These are phyloP conservation scores for Turritopsis rubra DNA, from an alignment of 30 jellyfish, hydroid and myxozoan genomes.

Conservation along the genomic window DNA sequence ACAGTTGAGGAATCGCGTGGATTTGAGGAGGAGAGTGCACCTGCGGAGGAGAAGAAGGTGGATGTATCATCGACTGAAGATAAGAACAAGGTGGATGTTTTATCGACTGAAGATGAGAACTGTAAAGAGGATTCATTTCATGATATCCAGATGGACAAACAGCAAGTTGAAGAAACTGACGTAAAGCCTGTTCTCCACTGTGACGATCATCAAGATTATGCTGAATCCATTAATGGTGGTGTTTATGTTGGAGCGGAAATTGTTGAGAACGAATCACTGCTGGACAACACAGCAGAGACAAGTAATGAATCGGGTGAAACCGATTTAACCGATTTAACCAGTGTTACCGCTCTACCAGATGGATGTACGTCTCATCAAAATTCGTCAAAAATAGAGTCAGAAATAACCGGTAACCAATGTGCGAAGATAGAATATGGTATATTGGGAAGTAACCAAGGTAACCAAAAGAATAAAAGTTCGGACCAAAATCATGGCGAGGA, in stretches of 20 bases:
- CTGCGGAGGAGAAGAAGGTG: not conserved
- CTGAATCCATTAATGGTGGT: constrained; percentile 8
- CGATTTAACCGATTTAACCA: not conserved
- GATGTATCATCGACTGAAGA: not conserved
- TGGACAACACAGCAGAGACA: not conserved
- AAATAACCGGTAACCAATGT: not conserved
- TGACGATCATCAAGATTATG: not conserved
- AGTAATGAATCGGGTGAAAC: not conserved
- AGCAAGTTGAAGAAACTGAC: no score
- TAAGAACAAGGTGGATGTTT: not conserved
- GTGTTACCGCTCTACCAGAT: constrained; percentile 9
- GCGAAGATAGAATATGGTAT: no score
- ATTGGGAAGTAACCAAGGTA: not conserved
- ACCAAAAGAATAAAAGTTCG: not conserved
- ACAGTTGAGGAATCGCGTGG: not conserved
- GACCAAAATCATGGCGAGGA: not conserved
- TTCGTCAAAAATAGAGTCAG: not conserved
- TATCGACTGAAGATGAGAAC: not conserved
- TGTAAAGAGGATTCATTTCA: not conserved
- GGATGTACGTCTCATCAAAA: not conserved
- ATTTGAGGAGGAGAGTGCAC: not conserved
- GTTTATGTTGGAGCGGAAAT: not conserved
- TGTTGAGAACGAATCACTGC: not conserved
- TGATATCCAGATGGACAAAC: no score
- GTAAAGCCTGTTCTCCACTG: no score